A percentile compares a stretch with the other conserved stretches of the same genome.
Conservation (phyloP, 2,113 vertebrate species). For the Nerophis ophidion region DNA sequence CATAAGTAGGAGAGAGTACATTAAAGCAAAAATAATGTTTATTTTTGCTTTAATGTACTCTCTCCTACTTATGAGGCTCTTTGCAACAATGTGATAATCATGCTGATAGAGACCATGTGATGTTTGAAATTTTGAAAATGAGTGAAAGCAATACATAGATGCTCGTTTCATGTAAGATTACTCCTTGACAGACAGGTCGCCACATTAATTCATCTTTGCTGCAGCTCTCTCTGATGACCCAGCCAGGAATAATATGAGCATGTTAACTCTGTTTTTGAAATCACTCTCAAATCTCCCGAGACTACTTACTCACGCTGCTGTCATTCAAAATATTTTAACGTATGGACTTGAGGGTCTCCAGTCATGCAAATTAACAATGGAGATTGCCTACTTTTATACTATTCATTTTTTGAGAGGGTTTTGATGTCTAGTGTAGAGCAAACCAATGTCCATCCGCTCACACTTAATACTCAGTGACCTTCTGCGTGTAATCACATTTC, state of each 20-base stretch:
- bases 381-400: constrained; percentile 3
- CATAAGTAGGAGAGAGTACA: neutral
- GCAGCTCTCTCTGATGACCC: constrained; percentile 22
- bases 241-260: constrained; percentile 32
- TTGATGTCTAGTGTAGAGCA: neutral
- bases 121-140: constrained; percentile 14
- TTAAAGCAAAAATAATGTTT: neutral
- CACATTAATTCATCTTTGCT: constrained; percentile 27
- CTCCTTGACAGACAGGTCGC: constrained; percentile 30
- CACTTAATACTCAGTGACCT: neutral
- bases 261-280: constrained; percentile 29
- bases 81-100: no score
- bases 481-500: neutral
- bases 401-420: neutral
- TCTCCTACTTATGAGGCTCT: no score
- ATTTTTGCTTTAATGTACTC: no score
- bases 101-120: neutral
- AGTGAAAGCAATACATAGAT: constrained; percentile 18
- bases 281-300: constrained; percentile 13
- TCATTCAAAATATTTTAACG: constrained; percentile 38
- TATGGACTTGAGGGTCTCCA: constrained; percentile 18
- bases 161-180: constrained; percentile 13
- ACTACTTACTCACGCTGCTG: constrained; percentile 32
- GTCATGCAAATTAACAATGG: constrained; percentile 25
- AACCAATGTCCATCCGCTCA: no score